These are phyloP conservation scores for Caenorhabditis sinica DNA, from an alignment of 2,888 invertebrate genomes.

Conservation along the genomic window DNA sequence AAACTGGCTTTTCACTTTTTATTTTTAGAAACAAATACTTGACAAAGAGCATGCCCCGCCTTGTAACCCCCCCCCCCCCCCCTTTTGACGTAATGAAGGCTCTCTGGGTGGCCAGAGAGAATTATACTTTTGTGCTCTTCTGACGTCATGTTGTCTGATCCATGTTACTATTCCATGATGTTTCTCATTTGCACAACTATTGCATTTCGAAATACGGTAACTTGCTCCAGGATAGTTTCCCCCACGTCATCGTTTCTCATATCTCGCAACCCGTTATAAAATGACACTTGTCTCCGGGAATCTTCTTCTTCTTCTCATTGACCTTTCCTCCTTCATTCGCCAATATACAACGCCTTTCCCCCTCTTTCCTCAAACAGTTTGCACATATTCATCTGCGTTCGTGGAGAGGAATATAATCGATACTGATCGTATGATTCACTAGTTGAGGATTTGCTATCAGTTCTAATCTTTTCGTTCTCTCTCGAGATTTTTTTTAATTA, in stretches of 20 bases:
- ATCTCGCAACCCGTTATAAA: not conserved
- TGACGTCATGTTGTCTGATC: conserved; percentile 19
- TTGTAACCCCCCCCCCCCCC: not conserved
- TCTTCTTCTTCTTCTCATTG: not conserved
- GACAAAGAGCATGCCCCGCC: conserved; percentile 28
- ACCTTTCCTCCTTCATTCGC: not conserved
- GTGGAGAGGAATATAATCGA: not conserved
- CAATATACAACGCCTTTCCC: not conserved
- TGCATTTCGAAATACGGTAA: conserved; percentile 7
- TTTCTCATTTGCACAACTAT: not conserved
- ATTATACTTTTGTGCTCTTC: conserved; percentile 22
- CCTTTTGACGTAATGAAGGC: conserved; percentile 27
- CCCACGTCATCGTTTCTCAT: not conserved
- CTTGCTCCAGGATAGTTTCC: not conserved
- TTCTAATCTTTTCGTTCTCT: not conserved
- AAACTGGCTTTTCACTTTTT: not conserved
- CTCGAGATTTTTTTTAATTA: conserved; percentile 3
- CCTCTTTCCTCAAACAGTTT: conserved; percentile 10
- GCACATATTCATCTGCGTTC: conserved; percentile 1
- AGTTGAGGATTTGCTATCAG: not conserved
- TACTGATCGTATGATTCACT: not conserved
- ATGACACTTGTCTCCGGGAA: not conserved
- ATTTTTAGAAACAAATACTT: conserved; percentile 27
- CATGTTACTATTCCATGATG: conserved; percentile 4
- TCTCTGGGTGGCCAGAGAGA: conserved; percentile 22